Percentiles rank a stretch among this genome's conserved stretches.
phyloP scores from a whole-genome alignment of 2,888 invertebrate genomes.

The Rotaria macrura region DNA sequence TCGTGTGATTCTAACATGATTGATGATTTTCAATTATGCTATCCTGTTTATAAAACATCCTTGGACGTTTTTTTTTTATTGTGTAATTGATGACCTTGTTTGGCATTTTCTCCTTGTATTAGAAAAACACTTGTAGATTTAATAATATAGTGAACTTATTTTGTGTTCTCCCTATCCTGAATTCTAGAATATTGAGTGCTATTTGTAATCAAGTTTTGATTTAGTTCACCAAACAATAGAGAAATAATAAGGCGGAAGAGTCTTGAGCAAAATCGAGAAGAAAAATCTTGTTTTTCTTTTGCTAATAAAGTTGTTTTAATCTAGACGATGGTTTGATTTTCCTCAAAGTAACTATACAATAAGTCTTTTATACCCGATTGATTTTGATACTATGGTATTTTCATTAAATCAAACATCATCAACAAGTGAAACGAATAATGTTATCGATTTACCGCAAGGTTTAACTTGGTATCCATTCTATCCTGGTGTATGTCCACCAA shows the following conservation, averaged over 20 bases:
- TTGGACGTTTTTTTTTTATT: background rate
- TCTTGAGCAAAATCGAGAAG: background rate
- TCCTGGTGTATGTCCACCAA: constrained; percentile 53
- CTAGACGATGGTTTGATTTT: background rate
- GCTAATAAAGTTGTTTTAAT: background rate
- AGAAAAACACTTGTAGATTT: background rate
- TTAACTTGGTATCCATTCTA: background rate
- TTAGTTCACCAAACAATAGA: no score
- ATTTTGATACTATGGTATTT: background rate
- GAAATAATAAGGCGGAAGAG: background rate
- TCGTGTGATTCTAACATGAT: background rate
- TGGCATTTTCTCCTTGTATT: background rate
- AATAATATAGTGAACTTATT: background rate
- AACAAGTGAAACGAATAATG: background rate
- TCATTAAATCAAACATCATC: background rate
- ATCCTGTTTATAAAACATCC: background rate
- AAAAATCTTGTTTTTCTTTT: background rate
- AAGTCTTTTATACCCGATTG: background rate
- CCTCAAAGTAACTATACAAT: background rate
- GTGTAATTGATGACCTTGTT: background rate
- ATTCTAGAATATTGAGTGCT: background rate
- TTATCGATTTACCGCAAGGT: no score
- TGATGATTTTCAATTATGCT: background rate
- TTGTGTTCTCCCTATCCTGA: background rate
- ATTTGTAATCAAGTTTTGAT: no score